Evolutionary conservation across 2,797 vertebrate species (phyloP).

Genomic region (Ispidina picta): DNA sequence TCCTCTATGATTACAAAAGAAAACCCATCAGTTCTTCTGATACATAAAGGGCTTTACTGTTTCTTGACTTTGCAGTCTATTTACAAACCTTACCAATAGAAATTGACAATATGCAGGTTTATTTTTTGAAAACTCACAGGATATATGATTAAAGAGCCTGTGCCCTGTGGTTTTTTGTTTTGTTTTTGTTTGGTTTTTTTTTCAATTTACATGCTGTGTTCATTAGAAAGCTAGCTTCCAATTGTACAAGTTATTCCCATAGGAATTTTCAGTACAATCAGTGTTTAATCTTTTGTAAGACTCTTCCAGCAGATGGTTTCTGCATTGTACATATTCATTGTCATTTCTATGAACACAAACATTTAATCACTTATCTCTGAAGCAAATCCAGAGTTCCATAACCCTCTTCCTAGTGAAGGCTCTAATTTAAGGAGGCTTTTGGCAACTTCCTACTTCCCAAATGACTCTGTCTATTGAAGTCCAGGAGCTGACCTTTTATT

Average conservation of each 20-base stretch:
- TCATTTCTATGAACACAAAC: slow-evolving; percentile 15
- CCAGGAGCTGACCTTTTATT: not conserved
- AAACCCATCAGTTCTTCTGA: slow-evolving; percentile 49
- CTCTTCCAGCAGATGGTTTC: slow-evolving; percentile 17
- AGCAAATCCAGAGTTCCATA: not conserved
- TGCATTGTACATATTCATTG: slow-evolving; percentile 9
- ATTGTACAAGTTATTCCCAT: not conserved
- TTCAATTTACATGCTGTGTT: not conserved
- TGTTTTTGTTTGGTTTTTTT: not conserved
- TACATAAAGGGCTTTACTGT: slow-evolving; percentile 41
- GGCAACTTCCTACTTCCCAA: not conserved
- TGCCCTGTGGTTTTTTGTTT: not conserved
- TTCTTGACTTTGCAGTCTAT: slow-evolving; percentile 26
- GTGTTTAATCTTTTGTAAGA: slow-evolving; percentile 25
- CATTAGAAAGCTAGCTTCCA: not conserved
- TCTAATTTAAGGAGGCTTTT: not conserved
- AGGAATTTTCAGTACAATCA: not conserved
- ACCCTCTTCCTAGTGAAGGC: not conserved
- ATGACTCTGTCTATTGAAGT: not conserved
- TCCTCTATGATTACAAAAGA: slow-evolving; percentile 54
- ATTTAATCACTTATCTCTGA: not conserved
- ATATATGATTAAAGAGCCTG: not conserved
- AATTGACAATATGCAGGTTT: not conserved
- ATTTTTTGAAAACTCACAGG: not conserved
- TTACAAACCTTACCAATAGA: slow-evolving; percentile 19